A percentile compares a stretch with the other conserved stretches of the same genome.
Conservation (phyloP, 2,113 vertebrate genomes). For the Desmodus rotundus region DNA sequence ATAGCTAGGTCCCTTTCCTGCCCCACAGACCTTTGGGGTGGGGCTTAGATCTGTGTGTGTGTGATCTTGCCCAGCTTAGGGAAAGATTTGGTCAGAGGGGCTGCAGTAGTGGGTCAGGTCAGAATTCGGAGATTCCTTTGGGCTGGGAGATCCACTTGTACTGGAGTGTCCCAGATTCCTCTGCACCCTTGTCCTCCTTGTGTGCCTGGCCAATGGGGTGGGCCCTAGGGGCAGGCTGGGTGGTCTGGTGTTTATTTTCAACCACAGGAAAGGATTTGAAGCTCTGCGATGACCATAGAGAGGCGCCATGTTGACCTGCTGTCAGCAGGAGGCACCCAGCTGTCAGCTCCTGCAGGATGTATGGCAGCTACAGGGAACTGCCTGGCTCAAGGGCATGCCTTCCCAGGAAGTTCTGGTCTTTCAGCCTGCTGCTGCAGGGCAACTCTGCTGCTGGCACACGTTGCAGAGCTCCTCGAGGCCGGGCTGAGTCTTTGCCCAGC, state of each 20-base stretch:
- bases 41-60: neutral
- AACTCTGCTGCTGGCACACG: accelerated
- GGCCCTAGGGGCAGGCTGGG: neutral
- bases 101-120: neutral
- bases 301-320: neutral
- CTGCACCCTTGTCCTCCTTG: neutral
- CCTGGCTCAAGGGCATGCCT: neutral
- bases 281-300: neutral
- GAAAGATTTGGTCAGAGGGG: neutral
- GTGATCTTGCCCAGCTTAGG: neutral
- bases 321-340: neutral
- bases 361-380: neutral
- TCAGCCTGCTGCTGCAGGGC: neutral
- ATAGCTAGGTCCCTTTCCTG: neutral
- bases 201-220: neutral
- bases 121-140: neutral
- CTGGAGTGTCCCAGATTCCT: neutral
- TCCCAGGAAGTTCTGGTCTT: neutral
- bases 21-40: neutral
- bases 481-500: neutral
- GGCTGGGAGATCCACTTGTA: neutral
- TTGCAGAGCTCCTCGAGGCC: neutral
- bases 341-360: neutral
- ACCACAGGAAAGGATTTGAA: neutral
- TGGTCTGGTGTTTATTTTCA: neutral